Evolutionary conservation across 1,140 invertebrate genomes (phyloP), one percentile per base, ranked within the genome.

Genomic region (Tetraneura akinire): DNA sequence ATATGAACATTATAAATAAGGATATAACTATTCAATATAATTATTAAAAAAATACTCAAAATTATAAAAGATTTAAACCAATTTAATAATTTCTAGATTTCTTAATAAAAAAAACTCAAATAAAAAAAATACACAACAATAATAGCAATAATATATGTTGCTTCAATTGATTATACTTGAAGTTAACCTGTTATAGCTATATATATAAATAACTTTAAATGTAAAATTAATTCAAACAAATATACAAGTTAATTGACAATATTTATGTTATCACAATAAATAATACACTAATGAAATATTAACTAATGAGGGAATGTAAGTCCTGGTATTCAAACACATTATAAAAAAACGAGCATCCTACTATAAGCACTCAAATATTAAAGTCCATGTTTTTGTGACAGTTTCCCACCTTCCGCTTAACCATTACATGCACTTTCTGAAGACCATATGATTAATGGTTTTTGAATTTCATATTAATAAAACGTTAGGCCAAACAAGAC

Each of bases 401-500:
- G 47, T 51, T 70, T 51, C 68, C 68, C 68, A 71, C 68, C 68
- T 51, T 51, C 45, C 29, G 47, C 26, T 16, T 45, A 23, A 51
- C 68, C 47, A 49, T 71, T 45, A 71, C 68, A 29, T 51, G 68
- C 68, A 29, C 45, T 51, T 71, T 71, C 68, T 32, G 68, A 71
- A 71, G 23, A 71, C 68, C 68, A 29, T 71, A 51, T 71, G 68
- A 71, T 71, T 71, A 71, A 71, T 71, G 68, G 45, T 51, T 71
- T 71, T 51, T 29, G 9, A 51, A 71, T 71, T 49, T 47, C 66
- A 37, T 11, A 47, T 68, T 51, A 51, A 71, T 71, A 71, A 71
- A 71, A 49, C 68, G 68, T 71, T 49, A n/a, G 23, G 47, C 26
- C 47, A 51, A 51, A 51, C 47, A 49, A 71, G 68, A 71, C 68